phyloP scores from a whole-genome alignment of 2,888 invertebrate genomes.

The Linhomoeus sp. region DNA sequence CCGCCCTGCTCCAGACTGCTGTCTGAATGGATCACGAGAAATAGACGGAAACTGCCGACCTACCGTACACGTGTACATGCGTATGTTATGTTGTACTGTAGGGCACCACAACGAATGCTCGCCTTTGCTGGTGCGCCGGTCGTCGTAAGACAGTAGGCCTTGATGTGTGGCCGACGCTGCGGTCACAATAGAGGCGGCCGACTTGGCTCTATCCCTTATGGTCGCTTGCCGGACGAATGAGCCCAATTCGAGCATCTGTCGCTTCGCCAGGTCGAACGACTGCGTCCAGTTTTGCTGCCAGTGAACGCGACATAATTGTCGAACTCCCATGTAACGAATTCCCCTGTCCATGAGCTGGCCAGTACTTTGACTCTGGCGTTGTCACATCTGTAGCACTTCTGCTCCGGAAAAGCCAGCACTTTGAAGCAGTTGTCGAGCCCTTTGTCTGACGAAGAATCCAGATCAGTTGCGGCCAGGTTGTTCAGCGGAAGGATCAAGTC shows the following conservation, averaged over 20 bases:
- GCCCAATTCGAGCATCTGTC: conserved; percentile 39
- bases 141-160: too few relatives aligned
- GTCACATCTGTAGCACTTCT: conserved; percentile 71
- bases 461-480: conserved; percentile 77
- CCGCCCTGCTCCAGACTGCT: not conserved
- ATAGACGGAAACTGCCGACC: too few relatives aligned
- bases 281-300: conserved; percentile 72
- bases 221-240: conserved; percentile 14
- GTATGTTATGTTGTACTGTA: too few relatives aligned
- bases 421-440: conserved; percentile 84
- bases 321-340: too few relatives aligned
- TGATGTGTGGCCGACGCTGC: too few relatives aligned
- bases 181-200: not conserved
- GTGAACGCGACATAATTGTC: too few relatives aligned
- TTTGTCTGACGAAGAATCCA: conserved; percentile 53
- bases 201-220: not conserved
- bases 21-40: too few relatives aligned
- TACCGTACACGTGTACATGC: too few relatives aligned
- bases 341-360: too few relatives aligned
- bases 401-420: conserved; percentile 75
- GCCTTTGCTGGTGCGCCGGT: too few relatives aligned
- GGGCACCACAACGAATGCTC: too few relatives aligned
- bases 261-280: conserved; percentile 71
- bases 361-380: too few relatives aligned
- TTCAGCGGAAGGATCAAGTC: conserved; percentile 63